phyloP scores from a whole-genome alignment of 2,888 invertebrate genomes.

The Meiosimyza decipiens region DNA sequence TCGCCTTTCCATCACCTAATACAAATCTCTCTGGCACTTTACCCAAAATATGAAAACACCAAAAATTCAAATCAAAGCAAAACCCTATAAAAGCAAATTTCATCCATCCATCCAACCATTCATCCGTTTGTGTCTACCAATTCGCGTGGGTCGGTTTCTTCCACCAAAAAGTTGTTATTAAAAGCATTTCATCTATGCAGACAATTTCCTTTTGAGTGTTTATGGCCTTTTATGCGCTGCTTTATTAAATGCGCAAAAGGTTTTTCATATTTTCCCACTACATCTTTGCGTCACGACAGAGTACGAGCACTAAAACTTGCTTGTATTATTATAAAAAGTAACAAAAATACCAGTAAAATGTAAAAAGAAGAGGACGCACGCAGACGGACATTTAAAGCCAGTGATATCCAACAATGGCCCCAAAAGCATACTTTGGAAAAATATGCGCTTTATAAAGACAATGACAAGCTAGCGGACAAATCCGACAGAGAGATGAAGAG shows the following conservation, averaged over 20 bases:
- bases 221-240: conserved; percentile 5
- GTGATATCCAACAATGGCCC: conserved; percentile 5
- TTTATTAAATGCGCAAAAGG: conserved; percentile 28
- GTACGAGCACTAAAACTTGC: background rate
- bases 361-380: too few relatives aligned
- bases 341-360: background rate
- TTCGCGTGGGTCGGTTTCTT: background rate
- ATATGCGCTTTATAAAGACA: conserved; percentile 28
- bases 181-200: conserved; percentile 35
- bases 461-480: background rate
- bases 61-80: conserved; percentile 8
- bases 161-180: conserved; percentile 30
- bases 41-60: too few relatives aligned
- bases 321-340: conserved; percentile 17
- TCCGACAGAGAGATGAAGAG: background rate
- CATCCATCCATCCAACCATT: too few relatives aligned
- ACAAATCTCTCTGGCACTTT: too few relatives aligned
- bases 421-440: conserved; percentile 26
- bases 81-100: conserved; percentile 1
- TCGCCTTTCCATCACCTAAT: too few relatives aligned
- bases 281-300: too few relatives aligned
- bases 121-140: too few relatives aligned
- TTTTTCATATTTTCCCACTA: conserved; percentile 21
- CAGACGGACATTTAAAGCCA: too few relatives aligned
- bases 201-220: conserved; percentile 34